Conservation (phyloP, 2,888 invertebrate genomes). For the Aproaerema taeniolella region DNA sequence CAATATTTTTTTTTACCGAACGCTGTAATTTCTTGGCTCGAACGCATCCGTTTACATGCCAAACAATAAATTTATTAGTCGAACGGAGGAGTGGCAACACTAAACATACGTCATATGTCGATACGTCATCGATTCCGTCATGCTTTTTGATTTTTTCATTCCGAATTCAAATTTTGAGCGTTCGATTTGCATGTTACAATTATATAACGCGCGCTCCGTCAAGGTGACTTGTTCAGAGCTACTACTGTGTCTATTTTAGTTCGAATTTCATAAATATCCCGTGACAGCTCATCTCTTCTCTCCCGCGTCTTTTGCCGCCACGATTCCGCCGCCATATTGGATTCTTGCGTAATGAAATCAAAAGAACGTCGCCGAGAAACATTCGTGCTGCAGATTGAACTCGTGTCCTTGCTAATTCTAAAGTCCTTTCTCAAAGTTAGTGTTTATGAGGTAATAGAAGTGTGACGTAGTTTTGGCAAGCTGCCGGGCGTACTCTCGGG, state of each 20-base stretch:
- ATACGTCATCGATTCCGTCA: constrained; percentile 64
- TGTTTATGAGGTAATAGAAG: constrained; percentile 68
- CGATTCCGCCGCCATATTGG: constrained; percentile 59
- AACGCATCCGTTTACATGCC: constrained; percentile 77
- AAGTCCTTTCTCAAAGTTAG: constrained; percentile 71
- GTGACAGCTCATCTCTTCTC: constrained; percentile 72
- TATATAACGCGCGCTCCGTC: constrained; percentile 64
- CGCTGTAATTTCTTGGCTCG: constrained; percentile 76
- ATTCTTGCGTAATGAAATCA: constrained; percentile 65
- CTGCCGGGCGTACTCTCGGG: constrained; percentile 68
- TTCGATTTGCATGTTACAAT: constrained; percentile 43
- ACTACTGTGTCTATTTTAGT: constrained; percentile 73
- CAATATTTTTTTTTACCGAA: constrained; percentile 76
- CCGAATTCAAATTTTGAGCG: constrained; percentile 34
- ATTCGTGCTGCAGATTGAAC: constrained; percentile 31
- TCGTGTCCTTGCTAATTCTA: constrained; percentile 73
- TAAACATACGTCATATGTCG: constrained; percentile 53
- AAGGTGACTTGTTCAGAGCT: constrained; percentile 73
- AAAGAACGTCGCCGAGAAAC: constrained; percentile 12
- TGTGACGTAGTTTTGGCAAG: constrained; percentile 68
- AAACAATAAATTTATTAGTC: constrained; percentile 77
- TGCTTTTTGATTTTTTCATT: constrained; percentile 52
- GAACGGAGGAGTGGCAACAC: constrained; percentile 73
- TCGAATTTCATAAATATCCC: constrained; percentile 76
- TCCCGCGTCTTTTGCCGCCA: constrained; percentile 63